Evolutionary conservation across 2,888 invertebrate species (phyloP).

Genomic region (Mayetiola destructor): DNA sequence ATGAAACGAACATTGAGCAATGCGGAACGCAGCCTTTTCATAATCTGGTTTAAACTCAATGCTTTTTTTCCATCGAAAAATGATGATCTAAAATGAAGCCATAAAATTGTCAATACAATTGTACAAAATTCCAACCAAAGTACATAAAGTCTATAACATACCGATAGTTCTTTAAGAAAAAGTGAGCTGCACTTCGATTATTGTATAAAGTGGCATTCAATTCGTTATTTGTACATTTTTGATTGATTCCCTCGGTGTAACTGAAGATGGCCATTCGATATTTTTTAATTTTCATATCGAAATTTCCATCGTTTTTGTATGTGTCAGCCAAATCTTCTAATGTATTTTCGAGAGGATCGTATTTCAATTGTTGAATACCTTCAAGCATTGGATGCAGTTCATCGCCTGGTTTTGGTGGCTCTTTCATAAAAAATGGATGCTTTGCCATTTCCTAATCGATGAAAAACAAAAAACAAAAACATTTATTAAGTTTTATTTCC

Average conservation of each 20-base stretch:
- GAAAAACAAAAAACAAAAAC: background rate
- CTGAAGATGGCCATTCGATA: constrained; percentile 75
- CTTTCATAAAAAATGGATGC: constrained; percentile 85
- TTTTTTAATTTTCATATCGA: constrained; percentile 86
- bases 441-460: constrained; percentile 62
- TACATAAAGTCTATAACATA: too few species aligned
- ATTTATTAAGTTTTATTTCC: background rate
- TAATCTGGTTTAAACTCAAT: constrained; percentile 61
- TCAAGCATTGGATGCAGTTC: constrained; percentile 70
- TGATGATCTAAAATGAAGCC: constrained; percentile 38
- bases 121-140: constrained; percentile 20
- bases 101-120: background rate
- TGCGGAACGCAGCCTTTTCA: constrained; percentile 58
- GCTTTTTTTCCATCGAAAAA: constrained; percentile 68
- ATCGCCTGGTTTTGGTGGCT: constrained; percentile 50
- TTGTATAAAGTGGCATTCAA: constrained; percentile 74
- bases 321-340: constrained; percentile 66
- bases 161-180: constrained; percentile 65
- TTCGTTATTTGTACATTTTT: constrained; percentile 49
- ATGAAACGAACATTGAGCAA: constrained; percentile 57
- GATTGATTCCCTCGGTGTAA: constrained; percentile 80
- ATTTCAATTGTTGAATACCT: constrained; percentile 85
- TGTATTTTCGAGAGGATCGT: constrained; percentile 79
- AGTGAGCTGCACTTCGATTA: constrained; percentile 84
- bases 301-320: constrained; percentile 93